Percentiles rank a stretch among this genome's conserved stretches.
Conservation (phyloP, 2,113 vertebrate species). For the Helogale parvula region DNA sequence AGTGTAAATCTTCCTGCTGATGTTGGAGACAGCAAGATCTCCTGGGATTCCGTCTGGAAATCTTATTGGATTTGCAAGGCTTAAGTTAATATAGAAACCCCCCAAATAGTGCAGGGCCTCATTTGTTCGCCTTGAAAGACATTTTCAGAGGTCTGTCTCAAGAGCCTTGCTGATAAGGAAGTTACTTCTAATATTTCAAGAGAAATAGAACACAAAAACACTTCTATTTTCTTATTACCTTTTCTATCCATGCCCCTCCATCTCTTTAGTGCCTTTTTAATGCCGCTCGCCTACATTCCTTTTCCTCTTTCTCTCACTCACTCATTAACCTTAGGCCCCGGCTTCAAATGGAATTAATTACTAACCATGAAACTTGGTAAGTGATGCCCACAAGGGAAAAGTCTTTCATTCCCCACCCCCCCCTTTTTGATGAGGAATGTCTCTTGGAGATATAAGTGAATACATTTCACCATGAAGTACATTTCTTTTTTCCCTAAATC, state of each 20-base stretch:
- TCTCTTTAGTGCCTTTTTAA: not conserved
- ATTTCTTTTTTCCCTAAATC: not conserved
- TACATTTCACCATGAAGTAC: not conserved
- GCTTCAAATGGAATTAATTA: slow-evolving; percentile 76
- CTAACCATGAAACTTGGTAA: slow-evolving; percentile 59
- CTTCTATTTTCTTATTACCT: slow-evolving; percentile 4
- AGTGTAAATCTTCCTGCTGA: slow-evolving; percentile 51
- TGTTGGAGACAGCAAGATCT: slow-evolving; percentile 22
- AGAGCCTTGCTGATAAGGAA: slow-evolving; percentile 65
- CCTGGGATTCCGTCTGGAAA: slow-evolving; percentile 37
- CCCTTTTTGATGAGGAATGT: not conserved
- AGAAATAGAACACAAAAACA: slow-evolving; percentile 27
- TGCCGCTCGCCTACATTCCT: not conserved
- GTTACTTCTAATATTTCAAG: slow-evolving; percentile 65
- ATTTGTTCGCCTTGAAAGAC: slow-evolving; percentile 35
- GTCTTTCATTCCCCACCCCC: not conserved
- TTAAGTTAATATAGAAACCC: slow-evolving; percentile 54
- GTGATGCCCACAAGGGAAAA: slow-evolving; percentile 5
- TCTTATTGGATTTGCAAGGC: slow-evolving; percentile 65
- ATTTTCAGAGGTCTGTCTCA: slow-evolving; percentile 59
- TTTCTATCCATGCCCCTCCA: not conserved
- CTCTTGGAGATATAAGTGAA: not conserved
- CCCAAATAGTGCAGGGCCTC: slow-evolving; percentile 36
- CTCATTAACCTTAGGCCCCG: slow-evolving; percentile 48
- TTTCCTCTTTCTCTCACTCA: not conserved